Evolutionary conservation across 2,113 vertebrate genomes (phyloP).

Genomic region (Steatornis caripensis): DNA sequence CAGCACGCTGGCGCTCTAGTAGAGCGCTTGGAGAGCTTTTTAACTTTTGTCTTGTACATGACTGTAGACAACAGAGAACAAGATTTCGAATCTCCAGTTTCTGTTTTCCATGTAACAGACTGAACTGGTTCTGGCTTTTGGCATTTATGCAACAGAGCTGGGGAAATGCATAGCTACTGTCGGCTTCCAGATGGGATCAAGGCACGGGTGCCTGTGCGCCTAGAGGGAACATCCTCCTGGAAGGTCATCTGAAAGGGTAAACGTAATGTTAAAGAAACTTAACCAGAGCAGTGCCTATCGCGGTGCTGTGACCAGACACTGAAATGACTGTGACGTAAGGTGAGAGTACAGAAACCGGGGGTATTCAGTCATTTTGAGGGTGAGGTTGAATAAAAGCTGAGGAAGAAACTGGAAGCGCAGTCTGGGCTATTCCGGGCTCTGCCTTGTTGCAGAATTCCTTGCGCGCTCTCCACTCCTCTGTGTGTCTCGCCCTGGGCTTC

Average conservation of each 20-base stretch:
- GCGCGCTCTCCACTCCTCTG: rapidly evolving
- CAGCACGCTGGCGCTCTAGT: not conserved
- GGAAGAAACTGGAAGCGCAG: not conserved
- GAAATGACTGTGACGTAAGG: not conserved
- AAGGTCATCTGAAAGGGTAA: not conserved
- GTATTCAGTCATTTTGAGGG: not conserved
- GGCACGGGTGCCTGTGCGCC: not conserved
- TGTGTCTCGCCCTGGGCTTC: not conserved
- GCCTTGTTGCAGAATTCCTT: not conserved
- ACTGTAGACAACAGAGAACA: not conserved
- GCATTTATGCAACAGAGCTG: not conserved
- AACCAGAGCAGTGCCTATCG: rapidly evolving
- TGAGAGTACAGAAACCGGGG: not conserved
- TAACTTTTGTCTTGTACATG: not conserved
- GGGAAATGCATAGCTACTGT: rapidly evolving
- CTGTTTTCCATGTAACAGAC: not conserved
- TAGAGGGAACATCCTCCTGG: not conserved
- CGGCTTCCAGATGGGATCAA: not conserved
- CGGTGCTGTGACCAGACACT: rapidly evolving
- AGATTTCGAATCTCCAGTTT: not conserved
- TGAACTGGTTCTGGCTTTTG: not conserved
- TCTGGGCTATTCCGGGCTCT: not conserved
- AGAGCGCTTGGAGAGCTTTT: not conserved
- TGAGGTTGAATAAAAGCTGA: not conserved
- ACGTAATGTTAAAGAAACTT: rapidly evolving